phyloP scores from a whole-genome alignment of 2,113 vertebrate genomes.

The Gymnorhina tibicen region DNA sequence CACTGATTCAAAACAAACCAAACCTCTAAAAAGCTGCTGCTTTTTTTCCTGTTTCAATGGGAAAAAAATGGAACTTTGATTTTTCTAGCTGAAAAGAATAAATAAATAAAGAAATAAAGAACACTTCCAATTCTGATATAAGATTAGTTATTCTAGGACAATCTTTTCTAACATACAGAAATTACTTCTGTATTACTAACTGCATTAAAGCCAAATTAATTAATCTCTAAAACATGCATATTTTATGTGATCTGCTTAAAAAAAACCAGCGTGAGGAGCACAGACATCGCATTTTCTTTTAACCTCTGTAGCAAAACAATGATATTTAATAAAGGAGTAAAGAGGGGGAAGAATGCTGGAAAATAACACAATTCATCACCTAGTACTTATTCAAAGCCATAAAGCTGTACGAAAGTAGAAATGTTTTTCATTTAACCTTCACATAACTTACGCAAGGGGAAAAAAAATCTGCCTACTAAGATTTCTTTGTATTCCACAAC shows the following conservation, averaged over 20 bases:
- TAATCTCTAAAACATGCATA: background rate
- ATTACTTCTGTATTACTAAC: background rate
- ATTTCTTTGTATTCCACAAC: background rate
- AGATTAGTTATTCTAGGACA: background rate
- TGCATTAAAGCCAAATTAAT: background rate
- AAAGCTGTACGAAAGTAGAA: background rate
- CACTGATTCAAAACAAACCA: background rate
- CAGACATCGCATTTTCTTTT: background rate
- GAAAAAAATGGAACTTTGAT: background rate
- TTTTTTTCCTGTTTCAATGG: background rate
- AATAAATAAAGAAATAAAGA: background rate
- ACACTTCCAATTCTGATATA: background rate
- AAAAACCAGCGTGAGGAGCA: background rate
- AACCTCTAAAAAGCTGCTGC: background rate
- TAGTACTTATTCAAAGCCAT: background rate
- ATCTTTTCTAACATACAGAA: background rate
- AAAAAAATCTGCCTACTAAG: background rate
- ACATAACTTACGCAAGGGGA: background rate
- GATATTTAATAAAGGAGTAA: background rate
- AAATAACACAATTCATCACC: background rate
- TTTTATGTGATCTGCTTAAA: background rate
- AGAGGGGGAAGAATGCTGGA: background rate
- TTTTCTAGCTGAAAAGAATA: background rate
- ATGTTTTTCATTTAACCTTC: background rate
- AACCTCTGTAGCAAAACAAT: background rate